Evolutionary conservation across 2,797 vertebrate genomes (phyloP).

Genomic region (Anabacerthia variegaticeps): DNA sequence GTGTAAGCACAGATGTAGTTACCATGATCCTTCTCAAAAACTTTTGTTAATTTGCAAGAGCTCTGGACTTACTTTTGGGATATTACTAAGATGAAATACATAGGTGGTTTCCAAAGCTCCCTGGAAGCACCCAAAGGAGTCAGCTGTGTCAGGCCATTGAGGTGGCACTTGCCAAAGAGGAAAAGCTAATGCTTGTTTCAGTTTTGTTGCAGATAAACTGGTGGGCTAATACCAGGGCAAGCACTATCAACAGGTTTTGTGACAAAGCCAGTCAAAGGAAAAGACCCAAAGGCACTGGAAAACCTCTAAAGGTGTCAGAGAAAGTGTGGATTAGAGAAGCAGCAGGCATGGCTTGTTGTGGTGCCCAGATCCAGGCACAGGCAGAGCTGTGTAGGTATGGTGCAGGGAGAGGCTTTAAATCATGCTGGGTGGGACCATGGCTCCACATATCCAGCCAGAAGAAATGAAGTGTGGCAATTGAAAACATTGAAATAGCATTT

Average conservation of each 20-base stretch:
- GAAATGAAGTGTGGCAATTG: background rate
- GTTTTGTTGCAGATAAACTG: background rate
- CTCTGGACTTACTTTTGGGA: background rate
- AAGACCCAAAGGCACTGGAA: background rate
- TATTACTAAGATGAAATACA: background rate
- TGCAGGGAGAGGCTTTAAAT: background rate
- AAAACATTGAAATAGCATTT: background rate
- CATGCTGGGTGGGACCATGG: background rate
- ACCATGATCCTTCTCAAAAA: background rate
- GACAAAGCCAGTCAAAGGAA: background rate
- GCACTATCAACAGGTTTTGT: background rate
- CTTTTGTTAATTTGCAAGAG: background rate
- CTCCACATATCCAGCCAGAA: background rate
- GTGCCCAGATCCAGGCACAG: background rate
- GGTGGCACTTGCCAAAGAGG: background rate
- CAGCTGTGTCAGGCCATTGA: background rate
- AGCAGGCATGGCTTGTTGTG: accelerated
- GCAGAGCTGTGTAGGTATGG: accelerated
- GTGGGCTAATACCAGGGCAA: background rate
- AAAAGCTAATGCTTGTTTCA: background rate
- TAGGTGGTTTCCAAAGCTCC: background rate
- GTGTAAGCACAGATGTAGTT: background rate
- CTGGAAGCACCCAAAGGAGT: background rate
- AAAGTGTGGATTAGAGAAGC: background rate
- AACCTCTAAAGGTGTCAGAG: background rate